Conservation (phyloP, 37 sponge, comb jelly and placozoan genomes). For the Hexactinellida sp. region DNA sequence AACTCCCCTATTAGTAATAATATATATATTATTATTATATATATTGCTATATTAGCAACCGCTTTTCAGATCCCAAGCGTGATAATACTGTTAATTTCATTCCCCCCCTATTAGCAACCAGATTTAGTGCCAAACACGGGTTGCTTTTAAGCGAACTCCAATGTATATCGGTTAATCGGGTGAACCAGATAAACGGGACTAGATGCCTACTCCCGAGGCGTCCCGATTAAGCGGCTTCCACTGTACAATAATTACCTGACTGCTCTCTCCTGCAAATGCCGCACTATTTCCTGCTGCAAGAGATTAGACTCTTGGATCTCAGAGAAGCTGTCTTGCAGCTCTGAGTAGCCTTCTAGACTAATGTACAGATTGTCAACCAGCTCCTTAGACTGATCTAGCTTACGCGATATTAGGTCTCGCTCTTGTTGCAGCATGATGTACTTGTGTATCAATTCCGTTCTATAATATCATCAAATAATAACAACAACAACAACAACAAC, state of each 20-base stretch:
- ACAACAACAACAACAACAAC: neutral
- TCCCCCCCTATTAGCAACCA: no score
- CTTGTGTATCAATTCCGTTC: neutral
- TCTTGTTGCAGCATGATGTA: neutral
- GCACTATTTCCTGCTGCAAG: conserved; percentile 4
- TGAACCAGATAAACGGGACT: no score
- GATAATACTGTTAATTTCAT: no score
- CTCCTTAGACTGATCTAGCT: neutral
- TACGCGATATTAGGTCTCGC: neutral
- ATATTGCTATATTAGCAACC: no score
- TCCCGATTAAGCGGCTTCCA: no score
- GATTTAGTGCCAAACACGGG: no score
- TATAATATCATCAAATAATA: neutral
- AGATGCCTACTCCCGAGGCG: no score
- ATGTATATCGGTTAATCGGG: no score
- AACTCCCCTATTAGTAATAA: no score
- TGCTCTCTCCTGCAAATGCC: conserved; percentile 2
- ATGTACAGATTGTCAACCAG: neutral
- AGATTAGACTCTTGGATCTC: neutral
- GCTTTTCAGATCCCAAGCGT: no score
- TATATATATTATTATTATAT: no score
- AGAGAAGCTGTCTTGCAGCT: neutral
- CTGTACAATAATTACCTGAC: neutral
- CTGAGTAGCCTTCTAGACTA: neutral
- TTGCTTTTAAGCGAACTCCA: no score